phyloP scores from a whole-genome alignment of 2,113 vertebrate genomes.

The Emydocephalus ijimae region DNA sequence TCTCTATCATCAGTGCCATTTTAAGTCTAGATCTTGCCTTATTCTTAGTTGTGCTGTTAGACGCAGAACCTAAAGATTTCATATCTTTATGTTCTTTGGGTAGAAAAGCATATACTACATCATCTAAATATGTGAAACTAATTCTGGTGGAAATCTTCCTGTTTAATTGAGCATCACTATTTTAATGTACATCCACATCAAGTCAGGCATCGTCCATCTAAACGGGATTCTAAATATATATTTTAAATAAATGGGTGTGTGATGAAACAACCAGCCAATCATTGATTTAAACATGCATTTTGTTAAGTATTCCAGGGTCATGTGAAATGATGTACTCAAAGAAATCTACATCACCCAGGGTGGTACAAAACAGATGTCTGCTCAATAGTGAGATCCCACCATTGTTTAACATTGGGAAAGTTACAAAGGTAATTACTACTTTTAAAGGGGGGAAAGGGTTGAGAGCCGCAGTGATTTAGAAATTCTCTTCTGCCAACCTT shows the following conservation, averaged over 20 bases:
- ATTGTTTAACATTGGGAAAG: conserved; percentile 1
- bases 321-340: conserved; percentile 19
- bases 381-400: conserved; percentile 18
- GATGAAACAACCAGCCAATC: background rate
- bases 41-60: background rate
- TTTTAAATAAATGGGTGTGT: background rate
- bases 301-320: conserved; percentile 16
- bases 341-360: conserved; percentile 15
- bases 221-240: background rate
- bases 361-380: conserved; percentile 27
- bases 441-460: background rate
- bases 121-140: background rate
- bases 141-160: background rate
- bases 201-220: background rate
- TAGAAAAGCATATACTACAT: background rate
- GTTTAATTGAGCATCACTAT: background rate
- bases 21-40: background rate
- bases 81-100: background rate
- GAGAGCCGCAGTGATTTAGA: background rate
- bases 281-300: background rate
- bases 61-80: background rate
- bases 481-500: background rate
- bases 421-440: background rate
- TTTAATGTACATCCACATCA: background rate
- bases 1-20: background rate